Evolutionary conservation across 2,888 invertebrate species (phyloP).

Genomic region (Eugnorisma glareosa): DNA sequence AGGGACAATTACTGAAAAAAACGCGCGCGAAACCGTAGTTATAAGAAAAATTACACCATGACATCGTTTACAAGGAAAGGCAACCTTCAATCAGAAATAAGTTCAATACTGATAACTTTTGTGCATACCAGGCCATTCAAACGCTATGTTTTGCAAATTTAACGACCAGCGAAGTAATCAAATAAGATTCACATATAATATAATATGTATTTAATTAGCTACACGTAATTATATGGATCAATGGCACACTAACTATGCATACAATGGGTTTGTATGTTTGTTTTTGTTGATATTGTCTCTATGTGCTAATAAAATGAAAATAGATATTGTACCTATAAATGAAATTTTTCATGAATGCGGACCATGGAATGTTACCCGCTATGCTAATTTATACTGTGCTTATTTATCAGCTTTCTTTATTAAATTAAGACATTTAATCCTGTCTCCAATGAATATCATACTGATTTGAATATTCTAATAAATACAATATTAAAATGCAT

Average conservation of each 20-base stretch:
- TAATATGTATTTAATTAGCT: constrained; percentile 32
- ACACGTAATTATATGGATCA: constrained; percentile 33
- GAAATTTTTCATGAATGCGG: not conserved
- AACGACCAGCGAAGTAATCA: constrained; percentile 7
- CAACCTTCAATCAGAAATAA: not conserved
- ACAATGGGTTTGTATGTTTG: not conserved
- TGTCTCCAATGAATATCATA: not conserved
- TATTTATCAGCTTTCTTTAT: too few relatives aligned
- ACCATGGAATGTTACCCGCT: not conserved
- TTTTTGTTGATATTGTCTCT: not conserved
- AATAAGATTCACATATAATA: not conserved
- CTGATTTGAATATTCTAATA: not conserved
- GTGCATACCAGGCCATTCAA: constrained; percentile 1
- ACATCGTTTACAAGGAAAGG: too few relatives aligned
- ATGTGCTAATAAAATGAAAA: not conserved
- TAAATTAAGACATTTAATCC: not conserved
- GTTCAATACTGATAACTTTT: constrained; percentile 12
- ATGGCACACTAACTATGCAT: not conserved
- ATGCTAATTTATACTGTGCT: not conserved
- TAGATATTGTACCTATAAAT: constrained; percentile 2
- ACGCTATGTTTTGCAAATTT: constrained; percentile 19
- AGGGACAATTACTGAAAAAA: not conserved
- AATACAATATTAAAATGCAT: not conserved
- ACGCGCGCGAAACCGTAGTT: not conserved
- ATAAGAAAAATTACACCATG: not conserved